Evolutionary conservation across 2,113 vertebrate species (phyloP), one percentile per base, ranked within the genome.

Genomic region (Malurus alboscapulatus): DNA sequence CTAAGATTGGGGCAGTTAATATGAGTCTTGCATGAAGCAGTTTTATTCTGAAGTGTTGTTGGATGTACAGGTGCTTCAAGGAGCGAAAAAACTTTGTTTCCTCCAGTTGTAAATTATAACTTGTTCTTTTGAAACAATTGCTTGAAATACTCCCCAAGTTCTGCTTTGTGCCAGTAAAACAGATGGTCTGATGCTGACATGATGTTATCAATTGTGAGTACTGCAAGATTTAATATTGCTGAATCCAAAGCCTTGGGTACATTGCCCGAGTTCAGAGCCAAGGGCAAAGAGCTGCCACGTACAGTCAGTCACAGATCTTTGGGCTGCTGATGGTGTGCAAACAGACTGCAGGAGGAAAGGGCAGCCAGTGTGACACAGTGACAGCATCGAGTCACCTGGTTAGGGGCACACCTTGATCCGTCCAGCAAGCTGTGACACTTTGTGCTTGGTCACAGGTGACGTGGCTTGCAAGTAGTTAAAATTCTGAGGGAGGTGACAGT

Each of bases 221-320:
- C 25, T 0, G 12, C 27, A 15, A 36, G 58, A 5, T 69, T 73
- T 48, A 80, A 30, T 79, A 48, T 21, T 62, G 17, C 51, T 61
- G 48, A 59, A 38, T 62, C 57, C 32, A 19, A n/a, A 90, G 45
- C 10, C 42, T 36, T 1, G 30, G 45, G 48, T 14, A 3, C 29
- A 1, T n/a, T n/a, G 51, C 10, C 89, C 86, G 21, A 44, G 90
- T 47, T 62, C 38, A 0, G 81, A 66, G 59, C 59, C 3, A 20
- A 55, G 93, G 80, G 69, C 93, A 74, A 93, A 94, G 93, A 48
- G 42, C 85, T 85, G 91, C 84, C 91, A 91, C 66, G 84, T 95
- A 17, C 62, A 16, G 67, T 30, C 14, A 0, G 2, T 3, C 29
- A 62, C 78, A 69, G 87, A 67, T 90, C 87, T 92, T 87, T 79